A percentile compares a stretch with the other conserved stretches of the same genome.
These are phyloP conservation scores for Temnothorax longispinosus DNA, from an alignment of 1,140 invertebrate genomes.

Conservation along the genomic window DNA sequence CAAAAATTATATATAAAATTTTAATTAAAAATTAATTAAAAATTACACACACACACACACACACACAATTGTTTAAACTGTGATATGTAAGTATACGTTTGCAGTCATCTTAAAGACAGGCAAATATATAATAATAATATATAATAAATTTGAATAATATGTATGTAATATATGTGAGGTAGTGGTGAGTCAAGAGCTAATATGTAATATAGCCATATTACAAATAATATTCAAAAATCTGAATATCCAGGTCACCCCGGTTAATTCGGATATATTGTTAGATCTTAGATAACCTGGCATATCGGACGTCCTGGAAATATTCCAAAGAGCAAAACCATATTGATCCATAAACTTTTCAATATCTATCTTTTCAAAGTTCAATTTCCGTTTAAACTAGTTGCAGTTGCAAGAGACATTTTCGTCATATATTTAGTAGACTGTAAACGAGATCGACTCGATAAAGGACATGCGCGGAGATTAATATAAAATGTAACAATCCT, in stretches of 20 bases:
- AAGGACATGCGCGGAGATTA: not conserved
- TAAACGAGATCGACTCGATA: not conserved
- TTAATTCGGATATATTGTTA: slow-evolving; percentile 39
- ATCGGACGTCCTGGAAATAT: slow-evolving; percentile 37
- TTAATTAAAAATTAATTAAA: not conserved
- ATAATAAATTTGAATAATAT: not conserved
- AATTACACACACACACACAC: no score
- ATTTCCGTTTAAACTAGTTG: slow-evolving; percentile 18
- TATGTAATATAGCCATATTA: not conserved
- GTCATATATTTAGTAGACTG: not conserved
- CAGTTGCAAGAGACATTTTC: not conserved
- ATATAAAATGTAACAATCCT: not conserved
- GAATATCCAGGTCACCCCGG: slow-evolving; percentile 35
- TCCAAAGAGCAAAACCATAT: slow-evolving; percentile 39
- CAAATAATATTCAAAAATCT: not conserved
- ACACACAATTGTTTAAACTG: not conserved
- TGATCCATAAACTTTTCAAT: slow-evolving; percentile 45
- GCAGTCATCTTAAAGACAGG: not conserved
- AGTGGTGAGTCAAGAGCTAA: not conserved
- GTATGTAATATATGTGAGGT: not conserved
- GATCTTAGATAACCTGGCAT: slow-evolving; percentile 50
- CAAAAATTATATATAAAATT: not conserved
- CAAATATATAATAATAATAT: not conserved
- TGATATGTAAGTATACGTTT: not conserved
- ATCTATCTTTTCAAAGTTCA: slow-evolving; percentile 12